Evolutionary conservation across 1,140 invertebrate genomes (phyloP).

Genomic region (Scylla paramamosain): DNA sequence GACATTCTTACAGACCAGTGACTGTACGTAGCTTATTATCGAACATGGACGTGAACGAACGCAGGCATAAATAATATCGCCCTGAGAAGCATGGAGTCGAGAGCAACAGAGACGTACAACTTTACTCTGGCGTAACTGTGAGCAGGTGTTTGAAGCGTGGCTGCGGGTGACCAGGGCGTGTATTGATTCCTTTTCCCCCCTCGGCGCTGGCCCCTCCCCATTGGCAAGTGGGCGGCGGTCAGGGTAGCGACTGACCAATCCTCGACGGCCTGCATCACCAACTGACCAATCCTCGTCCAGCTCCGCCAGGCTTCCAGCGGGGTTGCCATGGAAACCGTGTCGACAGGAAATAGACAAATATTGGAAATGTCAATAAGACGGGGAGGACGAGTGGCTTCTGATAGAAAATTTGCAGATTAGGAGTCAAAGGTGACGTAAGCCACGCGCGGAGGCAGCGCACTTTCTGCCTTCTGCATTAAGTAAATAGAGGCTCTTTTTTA

Average conservation of each 20-base stretch:
- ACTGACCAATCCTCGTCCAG: conserved; percentile 76
- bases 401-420: conserved; percentile 78
- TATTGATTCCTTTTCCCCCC: conserved; percentile 73
- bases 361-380: conserved; percentile 78
- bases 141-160: conserved; percentile 76
- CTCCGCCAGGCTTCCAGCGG: conserved; percentile 71
- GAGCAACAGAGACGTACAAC: conserved; percentile 52
- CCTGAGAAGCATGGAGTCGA: conserved; percentile 51
- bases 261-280: conserved; percentile 75
- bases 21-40: conserved; percentile 25
- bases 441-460: conserved; percentile 32
- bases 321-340: conserved; percentile 77
- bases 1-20: neutral
- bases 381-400: conserved; percentile 78
- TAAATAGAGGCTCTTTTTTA: conserved; percentile 60
- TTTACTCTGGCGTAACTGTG: conserved; percentile 58
- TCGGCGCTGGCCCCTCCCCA: conserved; percentile 75
- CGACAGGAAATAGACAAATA: conserved; percentile 78
- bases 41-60: conserved; percentile 41
- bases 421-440: conserved; percentile 76
- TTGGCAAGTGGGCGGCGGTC: conserved; percentile 76
- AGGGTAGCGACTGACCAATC: conserved; percentile 77
- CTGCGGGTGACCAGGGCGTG: conserved; percentile 66
- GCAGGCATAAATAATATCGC: conserved; percentile 57
- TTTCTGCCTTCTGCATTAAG: conserved; percentile 32